Percentiles rank a stretch among this genome's conserved stretches.
phyloP scores from a whole-genome alignment of 1,140 invertebrate species.

The Nautilus pompilius region DNA sequence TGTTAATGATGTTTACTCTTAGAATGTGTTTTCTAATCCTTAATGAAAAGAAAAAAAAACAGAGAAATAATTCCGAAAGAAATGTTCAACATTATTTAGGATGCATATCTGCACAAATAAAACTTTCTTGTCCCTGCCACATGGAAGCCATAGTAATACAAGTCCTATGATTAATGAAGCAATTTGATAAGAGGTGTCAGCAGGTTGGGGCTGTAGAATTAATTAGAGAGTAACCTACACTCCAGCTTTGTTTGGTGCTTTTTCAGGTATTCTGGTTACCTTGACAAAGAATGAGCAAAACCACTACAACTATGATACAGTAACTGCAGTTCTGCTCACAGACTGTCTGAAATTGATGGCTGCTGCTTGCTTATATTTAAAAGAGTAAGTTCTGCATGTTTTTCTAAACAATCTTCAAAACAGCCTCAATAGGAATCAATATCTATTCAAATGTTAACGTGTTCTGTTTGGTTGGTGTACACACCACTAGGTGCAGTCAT shows the following conservation, averaged over 20 bases:
- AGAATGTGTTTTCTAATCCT: too few relatives aligned
- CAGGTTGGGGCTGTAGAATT: not conserved
- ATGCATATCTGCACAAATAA: not conserved
- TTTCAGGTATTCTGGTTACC: slow-evolving; percentile 83
- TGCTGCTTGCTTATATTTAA: slow-evolving; percentile 67
- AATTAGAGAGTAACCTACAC: slow-evolving; percentile 1
- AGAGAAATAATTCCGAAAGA: not conserved
- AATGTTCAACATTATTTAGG: not conserved
- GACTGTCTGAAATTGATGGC: slow-evolving; percentile 81
- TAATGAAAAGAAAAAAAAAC: not conserved
- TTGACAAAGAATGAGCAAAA: slow-evolving; percentile 79
- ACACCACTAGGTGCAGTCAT: not conserved
- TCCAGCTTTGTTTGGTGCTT: slow-evolving; percentile 5
- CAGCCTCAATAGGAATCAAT: too few relatives aligned
- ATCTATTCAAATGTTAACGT: too few relatives aligned
- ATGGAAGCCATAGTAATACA: not conserved
- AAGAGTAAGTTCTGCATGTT: slow-evolving; percentile 44
- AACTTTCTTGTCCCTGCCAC: not conserved
- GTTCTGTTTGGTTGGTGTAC: too few relatives aligned
- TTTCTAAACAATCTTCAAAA: too few relatives aligned
- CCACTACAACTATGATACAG: slow-evolving; percentile 82
- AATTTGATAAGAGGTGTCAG: too few relatives aligned
- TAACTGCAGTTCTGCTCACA: slow-evolving; percentile 82
- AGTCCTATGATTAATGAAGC: too few relatives aligned
- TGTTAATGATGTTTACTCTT: not conserved